Percentiles rank a stretch among this genome's conserved stretches.
Conservation (phyloP, 2,797 vertebrate species). For the Mergus octosetaceus region DNA sequence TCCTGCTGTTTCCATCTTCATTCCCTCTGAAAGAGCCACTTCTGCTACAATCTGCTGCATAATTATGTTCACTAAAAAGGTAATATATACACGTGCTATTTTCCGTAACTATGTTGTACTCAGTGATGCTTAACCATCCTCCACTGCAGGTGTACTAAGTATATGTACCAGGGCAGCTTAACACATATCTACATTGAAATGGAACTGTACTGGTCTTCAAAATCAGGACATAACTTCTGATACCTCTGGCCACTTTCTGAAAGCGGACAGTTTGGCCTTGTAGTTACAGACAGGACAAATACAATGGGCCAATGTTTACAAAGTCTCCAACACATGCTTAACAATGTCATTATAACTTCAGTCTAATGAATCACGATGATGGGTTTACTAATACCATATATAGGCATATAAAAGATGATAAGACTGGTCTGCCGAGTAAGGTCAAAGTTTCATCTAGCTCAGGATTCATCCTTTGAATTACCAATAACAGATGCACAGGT, state of each 20-base stretch:
- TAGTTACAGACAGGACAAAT: neutral
- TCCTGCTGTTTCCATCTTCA: conserved; percentile 9
- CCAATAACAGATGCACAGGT: neutral
- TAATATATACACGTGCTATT: conserved; percentile 9
- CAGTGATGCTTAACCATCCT: neutral
- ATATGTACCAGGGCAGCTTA: neutral
- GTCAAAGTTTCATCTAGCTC: neutral
- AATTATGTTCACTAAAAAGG: conserved; percentile 3
- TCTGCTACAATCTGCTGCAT: neutral
- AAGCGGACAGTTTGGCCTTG: neutral
- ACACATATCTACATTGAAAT: neutral
- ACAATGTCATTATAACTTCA: neutral
- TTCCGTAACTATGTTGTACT: neutral
- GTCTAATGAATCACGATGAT: neutral
- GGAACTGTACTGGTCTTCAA: neutral
- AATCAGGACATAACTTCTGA: neutral
- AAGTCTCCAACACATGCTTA: neutral
- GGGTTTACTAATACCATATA: neutral
- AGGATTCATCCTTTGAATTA: neutral
- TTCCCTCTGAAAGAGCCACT: conserved; percentile 36
- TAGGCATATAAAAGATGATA: neutral
- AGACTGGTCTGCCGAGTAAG: neutral
- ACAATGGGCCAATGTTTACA: neutral
- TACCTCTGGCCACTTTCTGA: neutral
- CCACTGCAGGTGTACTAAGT: neutral